phyloP scores from a whole-genome alignment of 2,888 invertebrate genomes.

The Meghimatium bilineatum region DNA sequence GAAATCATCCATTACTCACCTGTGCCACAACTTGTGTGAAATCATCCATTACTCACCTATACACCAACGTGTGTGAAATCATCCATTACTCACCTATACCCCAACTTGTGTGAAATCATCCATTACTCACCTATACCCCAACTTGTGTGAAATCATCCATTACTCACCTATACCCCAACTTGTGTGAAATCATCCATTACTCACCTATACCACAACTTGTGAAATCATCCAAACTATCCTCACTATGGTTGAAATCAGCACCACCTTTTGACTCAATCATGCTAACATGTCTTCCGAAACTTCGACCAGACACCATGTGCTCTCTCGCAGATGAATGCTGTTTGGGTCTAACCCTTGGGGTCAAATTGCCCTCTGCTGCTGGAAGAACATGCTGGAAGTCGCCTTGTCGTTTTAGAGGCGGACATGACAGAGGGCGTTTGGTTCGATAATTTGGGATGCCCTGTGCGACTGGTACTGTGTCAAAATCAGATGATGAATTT shows the following conservation, averaged over 20 bases:
- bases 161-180: not conserved
- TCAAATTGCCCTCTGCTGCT: not conserved
- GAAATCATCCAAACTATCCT: conserved; percentile 40
- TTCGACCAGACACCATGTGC: not conserved
- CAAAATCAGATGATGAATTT: conserved; percentile 41
- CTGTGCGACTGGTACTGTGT: conserved; percentile 12
- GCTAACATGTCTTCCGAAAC: conserved; percentile 16
- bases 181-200: no score
- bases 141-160: conserved; percentile 34
- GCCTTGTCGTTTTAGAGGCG: conserved; percentile 36
- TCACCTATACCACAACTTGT: conserved; percentile 31
- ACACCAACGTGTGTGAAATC: conserved; percentile 30
- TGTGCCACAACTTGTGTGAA: conserved; percentile 24
- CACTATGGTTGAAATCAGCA: not conserved
- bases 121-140: conserved; percentile 18
- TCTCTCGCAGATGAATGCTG: conserved; percentile 6
- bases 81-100: conserved; percentile 30
- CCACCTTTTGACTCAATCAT: not conserved
- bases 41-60: conserved; percentile 36
- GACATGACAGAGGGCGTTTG: conserved; percentile 51
- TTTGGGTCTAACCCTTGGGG: not conserved
- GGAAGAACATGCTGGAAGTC: not conserved
- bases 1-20: conserved; percentile 35
- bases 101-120: conserved; percentile 37
- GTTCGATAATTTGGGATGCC: not conserved